Base-by-base conservation (phyloP, 2,888 invertebrate genomes). In the Neocrepidodera transversa region DNA sequence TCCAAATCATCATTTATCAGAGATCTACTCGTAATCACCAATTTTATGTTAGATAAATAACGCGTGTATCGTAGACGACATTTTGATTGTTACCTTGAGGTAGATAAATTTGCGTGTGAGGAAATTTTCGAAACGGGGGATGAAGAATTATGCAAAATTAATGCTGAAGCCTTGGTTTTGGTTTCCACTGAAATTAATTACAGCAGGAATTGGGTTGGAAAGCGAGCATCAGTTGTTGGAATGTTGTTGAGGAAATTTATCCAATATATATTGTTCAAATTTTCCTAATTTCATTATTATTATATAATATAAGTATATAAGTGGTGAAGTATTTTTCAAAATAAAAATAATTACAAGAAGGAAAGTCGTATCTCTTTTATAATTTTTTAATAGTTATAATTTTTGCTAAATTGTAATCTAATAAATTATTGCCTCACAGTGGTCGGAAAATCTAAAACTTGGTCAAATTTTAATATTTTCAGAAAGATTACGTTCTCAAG, bases 1-100 rank as follows among this genome's bases (percentile, higher is more conserved):
- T 73, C 72, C 71, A 71, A 72, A 73, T 74, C 71, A 74, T 69
- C 74, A 76, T 76, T 74, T 74, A 76, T 74, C 75, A 74, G 68
- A 67, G 67, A 72, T 71, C 69, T 67, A 66, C 65, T 67, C 65
- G 71, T 71, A 70, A 74, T 72, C 72, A 71, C 70, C 72, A 68
- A 70, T 68, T 71, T 71, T 68, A 67, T 67, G 64, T 66, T 68
- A 65, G 63, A 66, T 62, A 63, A 61, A 64, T 53, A 53, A 53
- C 35, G 32, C 11, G 20, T 40, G 40, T 40, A 58, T 61, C 62
- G 56, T 43, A 64, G 55, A 63, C 63, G 66, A 66, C 66, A 66
- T 48, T 64, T 63, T 64, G 64, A 66, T 66, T 66, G 64, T 58
- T 64, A 49, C 47, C 48, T 43, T 60, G 63, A 63, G 62, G 63